Percentiles rank a stretch among this genome's conserved stretches.
phyloP scores from a whole-genome alignment of 2,888 invertebrate species.

The Phyllotreta striolata region DNA sequence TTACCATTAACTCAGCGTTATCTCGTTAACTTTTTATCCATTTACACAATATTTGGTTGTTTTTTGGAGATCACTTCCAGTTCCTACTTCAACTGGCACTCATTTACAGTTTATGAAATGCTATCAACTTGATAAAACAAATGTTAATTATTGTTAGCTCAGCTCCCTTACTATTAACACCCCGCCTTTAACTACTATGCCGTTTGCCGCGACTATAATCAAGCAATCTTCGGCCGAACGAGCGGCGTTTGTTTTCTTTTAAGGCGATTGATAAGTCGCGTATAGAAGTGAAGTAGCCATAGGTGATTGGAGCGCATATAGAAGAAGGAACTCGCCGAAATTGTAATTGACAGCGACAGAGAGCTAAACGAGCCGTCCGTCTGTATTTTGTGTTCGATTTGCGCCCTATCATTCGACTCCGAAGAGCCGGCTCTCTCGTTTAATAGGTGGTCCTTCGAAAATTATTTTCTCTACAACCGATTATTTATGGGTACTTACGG shows the following conservation, averaged over 20 bases:
- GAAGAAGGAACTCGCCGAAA: constrained; percentile 28
- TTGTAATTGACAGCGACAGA: constrained; percentile 38
- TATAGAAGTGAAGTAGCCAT: no score
- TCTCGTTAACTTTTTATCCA: no score
- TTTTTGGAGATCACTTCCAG: no score
- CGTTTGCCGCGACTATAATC: no score
- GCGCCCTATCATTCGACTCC: constrained; percentile 40
- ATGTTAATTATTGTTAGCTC: no score
- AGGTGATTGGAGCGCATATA: neutral
- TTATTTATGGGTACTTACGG: constrained; percentile 14
- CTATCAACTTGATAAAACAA: no score
- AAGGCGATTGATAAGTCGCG: constrained; percentile 15
- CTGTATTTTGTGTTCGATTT: constrained; percentile 25
- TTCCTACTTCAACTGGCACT: no score
- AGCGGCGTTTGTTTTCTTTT: constrained; percentile 21
- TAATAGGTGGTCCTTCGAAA: constrained; percentile 25
- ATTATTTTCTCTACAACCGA: constrained; percentile 10
- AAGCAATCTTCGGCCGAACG: constrained; percentile 7
- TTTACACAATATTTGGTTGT: no score
- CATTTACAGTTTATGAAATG: no score
- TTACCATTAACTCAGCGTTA: no score
- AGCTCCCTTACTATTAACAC: no score
- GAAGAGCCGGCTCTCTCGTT: constrained; percentile 14
- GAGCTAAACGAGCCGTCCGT: constrained; percentile 40
- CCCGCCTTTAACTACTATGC: no score